Evolutionary conservation across 1,140 invertebrate species (phyloP).

Genomic region (Liolophura sinensis): DNA sequence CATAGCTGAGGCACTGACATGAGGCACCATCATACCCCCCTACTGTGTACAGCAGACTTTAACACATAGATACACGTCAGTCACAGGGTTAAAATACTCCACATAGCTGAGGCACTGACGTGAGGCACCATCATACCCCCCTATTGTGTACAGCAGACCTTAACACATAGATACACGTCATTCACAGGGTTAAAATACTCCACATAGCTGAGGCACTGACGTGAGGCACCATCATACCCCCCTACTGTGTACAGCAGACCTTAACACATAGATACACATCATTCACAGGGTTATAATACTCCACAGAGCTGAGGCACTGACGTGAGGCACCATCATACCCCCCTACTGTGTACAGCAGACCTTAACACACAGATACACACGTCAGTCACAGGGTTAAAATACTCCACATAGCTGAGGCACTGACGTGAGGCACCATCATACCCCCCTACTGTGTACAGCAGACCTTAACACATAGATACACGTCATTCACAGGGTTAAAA

Average conservation of each 20-base stretch:
- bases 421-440: slow-evolving; percentile 11
- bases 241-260: too few species aligned
- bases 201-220: slow-evolving; percentile 12
- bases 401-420: slow-evolving; percentile 11
- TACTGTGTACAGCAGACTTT: too few species aligned
- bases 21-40: slow-evolving; percentile 8
- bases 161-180: too few species aligned
- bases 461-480: too few species aligned
- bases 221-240: slow-evolving; percentile 8
- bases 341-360: too few species aligned
- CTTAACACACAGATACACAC: too few species aligned
- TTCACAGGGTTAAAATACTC: background rate
- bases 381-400: background rate
- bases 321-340: slow-evolving; percentile 9
- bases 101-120: slow-evolving; percentile 13
- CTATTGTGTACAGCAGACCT: too few species aligned
- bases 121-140: slow-evolving; percentile 8
- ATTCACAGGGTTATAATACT: background rate
- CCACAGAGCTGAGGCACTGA: slow-evolving; percentile 12
- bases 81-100: background rate
- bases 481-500: too few species aligned
- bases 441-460: too few species aligned
- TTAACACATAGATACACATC: too few species aligned
- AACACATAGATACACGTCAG: too few species aligned
- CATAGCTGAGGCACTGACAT: slow-evolving; percentile 12